phyloP scores from a whole-genome alignment of 2,113 vertebrate species.

The Paramisgurnus dabryanus region DNA sequence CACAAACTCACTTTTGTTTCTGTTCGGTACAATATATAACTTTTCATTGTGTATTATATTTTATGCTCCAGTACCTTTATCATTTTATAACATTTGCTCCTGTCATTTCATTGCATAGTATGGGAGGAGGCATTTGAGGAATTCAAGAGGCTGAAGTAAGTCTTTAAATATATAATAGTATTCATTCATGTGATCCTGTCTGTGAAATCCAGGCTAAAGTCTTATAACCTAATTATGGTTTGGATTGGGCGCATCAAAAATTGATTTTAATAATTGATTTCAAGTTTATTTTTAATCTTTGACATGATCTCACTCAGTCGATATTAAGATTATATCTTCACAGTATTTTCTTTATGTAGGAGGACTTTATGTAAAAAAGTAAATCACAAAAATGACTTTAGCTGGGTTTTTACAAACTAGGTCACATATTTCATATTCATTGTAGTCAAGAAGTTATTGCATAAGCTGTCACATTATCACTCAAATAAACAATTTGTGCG shows the following conservation, averaged over 20 bases:
- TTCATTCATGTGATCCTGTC: too few species aligned
- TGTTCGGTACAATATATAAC: background rate
- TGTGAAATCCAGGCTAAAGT: too few species aligned
- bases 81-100: conserved; percentile 5
- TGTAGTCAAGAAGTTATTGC: background rate
- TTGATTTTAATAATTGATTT: too few species aligned
- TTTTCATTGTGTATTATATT: background rate
- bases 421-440: background rate
- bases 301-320: too few species aligned
- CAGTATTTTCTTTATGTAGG: too few species aligned
- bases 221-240: too few species aligned
- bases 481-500: background rate
- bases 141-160: conserved; percentile 99
- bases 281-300: too few species aligned
- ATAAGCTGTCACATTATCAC: conserved; percentile 2
- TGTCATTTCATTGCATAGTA: conserved; percentile 72
- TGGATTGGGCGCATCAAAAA: too few species aligned
- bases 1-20: background rate
- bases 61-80: background rate
- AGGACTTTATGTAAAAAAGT: background rate
- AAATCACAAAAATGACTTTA: background rate
- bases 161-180: conserved; percentile 48
- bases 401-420: too few species aligned
- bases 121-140: conserved; percentile 94
- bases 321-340: too few species aligned